Conservation (phyloP, 2,888 invertebrate species). For the Callyntrura sp. region DNA sequence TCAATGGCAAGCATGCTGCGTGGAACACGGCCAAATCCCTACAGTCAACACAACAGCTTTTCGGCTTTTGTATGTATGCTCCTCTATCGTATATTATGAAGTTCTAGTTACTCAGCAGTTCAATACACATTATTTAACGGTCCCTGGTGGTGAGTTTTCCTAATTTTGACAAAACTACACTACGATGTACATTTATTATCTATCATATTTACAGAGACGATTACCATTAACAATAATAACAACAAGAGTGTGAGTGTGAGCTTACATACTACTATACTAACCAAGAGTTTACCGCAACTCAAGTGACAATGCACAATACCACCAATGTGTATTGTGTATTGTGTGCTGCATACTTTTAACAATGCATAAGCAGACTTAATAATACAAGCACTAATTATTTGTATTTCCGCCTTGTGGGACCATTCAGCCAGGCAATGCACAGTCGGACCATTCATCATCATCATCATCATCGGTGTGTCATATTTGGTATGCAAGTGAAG, state of each 20-base stretch:
- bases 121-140: conserved; percentile 8
- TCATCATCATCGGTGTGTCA: too few relatives aligned
- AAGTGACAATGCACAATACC: background rate
- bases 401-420: conserved; percentile 23
- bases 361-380: background rate
- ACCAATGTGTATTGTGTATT: background rate
- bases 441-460: background rate
- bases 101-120: background rate
- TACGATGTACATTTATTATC: background rate
- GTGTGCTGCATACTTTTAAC: too few relatives aligned
- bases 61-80: background rate
- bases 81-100: background rate
- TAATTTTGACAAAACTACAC: background rate
- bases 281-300: background rate
- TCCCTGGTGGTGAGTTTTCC: conserved; percentile 5
- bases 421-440: background rate
- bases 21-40: conserved; percentile 72
- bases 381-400: conserved; percentile 29
- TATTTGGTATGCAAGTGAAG: background rate
- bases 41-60: background rate
- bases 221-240: too few relatives aligned
- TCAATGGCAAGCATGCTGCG: conserved; percentile 53
- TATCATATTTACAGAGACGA: background rate
- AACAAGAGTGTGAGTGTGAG: background rate
- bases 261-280: background rate